Evolutionary conservation across 2,888 invertebrate species (phyloP).

Genomic region (Nephrocerus scutellatus): DNA sequence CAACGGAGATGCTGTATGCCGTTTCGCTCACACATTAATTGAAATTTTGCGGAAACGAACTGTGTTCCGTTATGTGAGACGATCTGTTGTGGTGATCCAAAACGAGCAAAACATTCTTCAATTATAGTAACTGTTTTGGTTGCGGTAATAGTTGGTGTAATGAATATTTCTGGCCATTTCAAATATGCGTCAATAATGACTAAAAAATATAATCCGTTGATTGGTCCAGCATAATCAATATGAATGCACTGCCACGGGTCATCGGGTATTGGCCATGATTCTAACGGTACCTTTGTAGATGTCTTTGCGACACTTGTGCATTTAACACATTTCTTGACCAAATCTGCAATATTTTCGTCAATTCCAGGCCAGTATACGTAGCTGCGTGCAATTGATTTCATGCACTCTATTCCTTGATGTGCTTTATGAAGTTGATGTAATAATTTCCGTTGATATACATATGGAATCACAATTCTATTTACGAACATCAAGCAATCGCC

Average conservation of each 20-base stretch:
- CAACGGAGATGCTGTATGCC: no score
- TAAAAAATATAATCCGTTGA: constrained; percentile 4
- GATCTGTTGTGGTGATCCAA: no score
- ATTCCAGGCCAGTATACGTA: constrained; percentile 30
- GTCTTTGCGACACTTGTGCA: constrained; percentile 25
- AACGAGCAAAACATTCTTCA: no score
- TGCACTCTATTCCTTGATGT: neutral
- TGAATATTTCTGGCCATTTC: constrained; percentile 17
- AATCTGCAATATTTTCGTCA: constrained; percentile 26
- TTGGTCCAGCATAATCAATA: constrained; percentile 44
- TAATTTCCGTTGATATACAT: neutral
- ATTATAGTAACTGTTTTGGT: no score
- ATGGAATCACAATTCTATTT: constrained; percentile 2
- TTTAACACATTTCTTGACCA: constrained; percentile 19
- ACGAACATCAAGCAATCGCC: neutral
- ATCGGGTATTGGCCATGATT: constrained; percentile 23
- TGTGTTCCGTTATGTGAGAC: no score
- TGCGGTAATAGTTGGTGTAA: no score
- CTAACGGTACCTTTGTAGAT: constrained; percentile 20
- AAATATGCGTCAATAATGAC: constrained; percentile 15
- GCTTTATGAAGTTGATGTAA: constrained; percentile 1
- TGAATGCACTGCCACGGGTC: constrained; percentile 40
- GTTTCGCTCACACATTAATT: no score
- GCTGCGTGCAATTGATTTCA: constrained; percentile 8
- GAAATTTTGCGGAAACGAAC: no score